Conservation (phyloP, 2,888 invertebrate species). For the Peribatodes rhomboidaria region DNA sequence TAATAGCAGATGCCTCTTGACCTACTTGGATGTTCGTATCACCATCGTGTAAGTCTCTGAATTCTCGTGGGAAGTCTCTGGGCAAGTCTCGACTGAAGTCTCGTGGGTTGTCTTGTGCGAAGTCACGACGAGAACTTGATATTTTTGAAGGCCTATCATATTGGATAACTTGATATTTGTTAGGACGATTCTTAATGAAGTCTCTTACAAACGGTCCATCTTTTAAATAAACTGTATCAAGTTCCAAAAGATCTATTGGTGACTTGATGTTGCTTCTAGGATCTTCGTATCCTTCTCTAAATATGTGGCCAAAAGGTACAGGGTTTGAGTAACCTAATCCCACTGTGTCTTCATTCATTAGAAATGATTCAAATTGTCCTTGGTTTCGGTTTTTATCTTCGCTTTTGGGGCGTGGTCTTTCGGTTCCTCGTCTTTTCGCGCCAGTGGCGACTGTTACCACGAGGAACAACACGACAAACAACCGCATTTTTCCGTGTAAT, state of each 20-base stretch:
- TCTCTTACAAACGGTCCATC: conserved; percentile 14
- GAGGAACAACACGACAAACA: conserved; percentile 46
- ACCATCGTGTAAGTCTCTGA: too few relatives aligned
- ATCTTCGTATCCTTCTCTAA: conserved; percentile 56
- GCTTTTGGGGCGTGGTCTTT: not conserved
- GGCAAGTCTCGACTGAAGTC: not conserved
- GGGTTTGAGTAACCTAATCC: conserved; percentile 30
- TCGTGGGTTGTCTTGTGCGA: not conserved
- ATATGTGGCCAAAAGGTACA: conserved; percentile 65
- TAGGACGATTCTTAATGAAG: conserved; percentile 5
- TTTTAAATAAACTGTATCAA: conserved; percentile 25
- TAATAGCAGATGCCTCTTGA: not conserved
- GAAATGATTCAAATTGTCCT: not conserved
- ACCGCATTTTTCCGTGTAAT: conserved; percentile 53
- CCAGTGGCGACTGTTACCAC: conserved; percentile 44
- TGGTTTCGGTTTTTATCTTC: not conserved
- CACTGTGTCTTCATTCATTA: not conserved
- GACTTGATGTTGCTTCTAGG: conserved; percentile 39
- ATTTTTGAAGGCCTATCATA: not conserved
- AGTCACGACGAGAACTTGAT: not conserved
- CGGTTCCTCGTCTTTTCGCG: conserved; percentile 35
- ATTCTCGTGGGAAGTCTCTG: not conserved
- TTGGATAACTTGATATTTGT: not conserved
- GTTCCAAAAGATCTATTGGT: conserved; percentile 55
- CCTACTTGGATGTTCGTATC: not conserved